Base-by-base conservation (phyloP, 2,888 invertebrate genomes). In the Himalopsyche kuldschensis region DNA sequence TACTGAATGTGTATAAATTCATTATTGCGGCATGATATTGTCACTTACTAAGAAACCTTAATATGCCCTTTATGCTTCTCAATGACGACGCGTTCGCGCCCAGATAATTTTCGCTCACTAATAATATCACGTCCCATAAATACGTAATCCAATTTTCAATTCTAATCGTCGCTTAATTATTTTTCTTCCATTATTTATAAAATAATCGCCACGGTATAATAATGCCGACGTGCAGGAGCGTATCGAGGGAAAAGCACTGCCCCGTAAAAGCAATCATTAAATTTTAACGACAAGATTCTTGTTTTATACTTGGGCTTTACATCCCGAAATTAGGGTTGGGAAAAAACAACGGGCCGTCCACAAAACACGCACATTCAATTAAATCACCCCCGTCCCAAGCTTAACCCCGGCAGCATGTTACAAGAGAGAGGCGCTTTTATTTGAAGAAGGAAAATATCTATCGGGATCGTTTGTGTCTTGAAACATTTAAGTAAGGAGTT, bases 301-400 rank as follows among this genome's bases (percentile, higher is more conserved):
- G 79, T 79, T 79, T 79, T 79, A 79, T 32, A 55, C 30, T 79
- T 41, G 35, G 24, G 27, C 27, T 27, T 35, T 27, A 55, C 30
- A 32, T 79, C 79, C 79, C 78, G 10, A 78, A 78, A 78, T 78
- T 78, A 41, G 41, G 78, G 41, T 78, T 35, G 78, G 78, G 78
- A 78, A 79, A 79, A 79, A 79, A 79, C 47, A 48, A 79, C 55
- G 47, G 79, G 48, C 30, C 79, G 79, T 48, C 79, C 79, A 27
- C 79, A 79, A 55, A 79, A 79, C 79, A 79, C 79, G 79, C 79
- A 79, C 79, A 79, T 79, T 79, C 79, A 79, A 79, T 79, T 79
- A 79, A 79, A 79, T 79, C 55, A 35, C 32, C 78, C 78, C 78
- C 46, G 35, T 35, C 41, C 76, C n/a, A 31, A 31, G 24, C 27